Evolutionary conservation across 2,797 vertebrate genomes (phyloP).

Genomic region (Capromys pilorides): DNA sequence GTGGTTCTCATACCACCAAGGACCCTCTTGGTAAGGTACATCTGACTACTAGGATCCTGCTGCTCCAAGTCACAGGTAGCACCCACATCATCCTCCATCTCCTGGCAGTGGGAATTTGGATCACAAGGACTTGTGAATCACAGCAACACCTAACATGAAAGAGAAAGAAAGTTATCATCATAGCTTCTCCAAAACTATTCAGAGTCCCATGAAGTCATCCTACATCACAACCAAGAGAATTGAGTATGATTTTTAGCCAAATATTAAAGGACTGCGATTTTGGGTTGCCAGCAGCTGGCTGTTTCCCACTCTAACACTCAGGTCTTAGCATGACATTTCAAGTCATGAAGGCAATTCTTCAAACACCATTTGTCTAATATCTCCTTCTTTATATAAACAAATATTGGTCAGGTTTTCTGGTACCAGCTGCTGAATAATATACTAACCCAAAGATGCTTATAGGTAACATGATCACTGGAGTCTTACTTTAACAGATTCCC

Average conservation of each 20-base stretch:
- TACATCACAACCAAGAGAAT: background rate
- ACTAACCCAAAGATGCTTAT: background rate
- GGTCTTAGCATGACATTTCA: background rate
- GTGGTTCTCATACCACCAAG: slow-evolving; percentile 52
- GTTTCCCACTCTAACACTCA: background rate
- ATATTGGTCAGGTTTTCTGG: background rate
- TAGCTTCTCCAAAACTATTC: background rate
- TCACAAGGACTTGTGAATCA: slow-evolving; percentile 89
- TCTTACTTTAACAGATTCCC: slow-evolving; percentile 13
- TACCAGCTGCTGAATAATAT: slow-evolving; percentile 2
- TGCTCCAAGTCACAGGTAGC: slow-evolving; percentile 68
- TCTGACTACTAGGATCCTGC: slow-evolving; percentile 58
- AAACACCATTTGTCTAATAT: background rate
- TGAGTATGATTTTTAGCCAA: background rate
- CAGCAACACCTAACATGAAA: slow-evolving; percentile 85
- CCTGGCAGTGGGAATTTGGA: slow-evolving; percentile 63
- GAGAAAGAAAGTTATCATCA: slow-evolving; percentile 49
- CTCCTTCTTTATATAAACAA: background rate
- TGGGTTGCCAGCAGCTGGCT: background rate
- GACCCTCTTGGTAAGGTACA: slow-evolving; percentile 54
- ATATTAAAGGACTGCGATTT: background rate
- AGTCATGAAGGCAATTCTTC: background rate
- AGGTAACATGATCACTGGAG: background rate
- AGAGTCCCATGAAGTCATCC: background rate
- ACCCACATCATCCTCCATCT: slow-evolving; percentile 76